Percentiles rank a stretch among this genome's conserved stretches.
Evolutionary conservation across 2,113 vertebrate genomes (phyloP).

Genomic region (Ailuropoda melanoleuca): DNA sequence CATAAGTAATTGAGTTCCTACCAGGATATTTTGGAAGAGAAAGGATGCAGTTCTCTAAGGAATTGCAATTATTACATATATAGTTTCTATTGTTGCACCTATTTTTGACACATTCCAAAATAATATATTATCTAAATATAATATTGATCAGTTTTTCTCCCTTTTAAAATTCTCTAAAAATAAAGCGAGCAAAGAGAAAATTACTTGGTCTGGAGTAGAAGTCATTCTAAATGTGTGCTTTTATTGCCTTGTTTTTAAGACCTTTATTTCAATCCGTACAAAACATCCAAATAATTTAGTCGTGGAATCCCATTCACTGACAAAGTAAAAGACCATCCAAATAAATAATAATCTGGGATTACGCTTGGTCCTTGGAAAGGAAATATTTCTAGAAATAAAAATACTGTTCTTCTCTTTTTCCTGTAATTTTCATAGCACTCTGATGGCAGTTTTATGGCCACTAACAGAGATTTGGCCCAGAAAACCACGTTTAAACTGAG

Average conservation of each 20-base stretch:
- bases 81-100: neutral
- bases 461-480: constrained; percentile 60
- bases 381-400: constrained; percentile 68
- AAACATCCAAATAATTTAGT: constrained; percentile 51
- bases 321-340: constrained; percentile 24
- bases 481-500: constrained; percentile 52
- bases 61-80: neutral
- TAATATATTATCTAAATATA: neutral
- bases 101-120: neutral
- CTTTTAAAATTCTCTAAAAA: neutral
- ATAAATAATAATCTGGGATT: constrained; percentile 59
- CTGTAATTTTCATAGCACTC: constrained; percentile 62
- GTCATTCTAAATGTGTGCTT: constrained; percentile 12
- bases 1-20: neutral
- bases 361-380: constrained; percentile 5
- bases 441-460: constrained; percentile 54
- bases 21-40: constrained; percentile 2
- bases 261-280: constrained; percentile 32
- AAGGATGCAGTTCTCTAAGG: neutral
- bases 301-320: constrained; percentile 30
- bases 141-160: neutral
- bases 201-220: neutral
- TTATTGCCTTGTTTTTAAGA: constrained; percentile 68
- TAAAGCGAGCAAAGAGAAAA: constrained; percentile 8
- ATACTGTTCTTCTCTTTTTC: constrained; percentile 48